Evolutionary conservation across 2,797 vertebrate genomes (phyloP).

Genomic region (Bryconaethiops microstoma): DNA sequence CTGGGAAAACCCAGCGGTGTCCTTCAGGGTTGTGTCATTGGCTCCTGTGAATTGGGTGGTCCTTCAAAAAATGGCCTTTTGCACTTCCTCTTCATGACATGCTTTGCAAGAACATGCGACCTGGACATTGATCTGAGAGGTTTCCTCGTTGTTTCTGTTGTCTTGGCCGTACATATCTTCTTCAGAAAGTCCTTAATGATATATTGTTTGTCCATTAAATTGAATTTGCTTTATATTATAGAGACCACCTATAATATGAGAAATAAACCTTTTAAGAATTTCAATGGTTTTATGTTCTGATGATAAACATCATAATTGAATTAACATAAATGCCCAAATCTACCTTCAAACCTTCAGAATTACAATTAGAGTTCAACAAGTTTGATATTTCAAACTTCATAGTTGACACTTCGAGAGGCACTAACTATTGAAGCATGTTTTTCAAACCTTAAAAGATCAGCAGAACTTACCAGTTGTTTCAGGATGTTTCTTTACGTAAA

Average conservation of each 20-base stretch:
- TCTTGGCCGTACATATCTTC: neutral
- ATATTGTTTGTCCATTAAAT: neutral
- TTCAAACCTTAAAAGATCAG: too few species aligned
- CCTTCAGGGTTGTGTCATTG: slow-evolving; percentile 34
- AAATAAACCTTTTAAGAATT: too few species aligned
- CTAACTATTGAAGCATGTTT: neutral
- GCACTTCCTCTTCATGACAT: neutral
- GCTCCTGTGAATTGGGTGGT: slow-evolving; percentile 1
- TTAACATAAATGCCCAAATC: too few species aligned
- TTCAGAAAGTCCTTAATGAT: neutral
- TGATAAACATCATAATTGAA: too few species aligned
- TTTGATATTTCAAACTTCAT: too few species aligned
- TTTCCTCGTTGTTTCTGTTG: neutral
- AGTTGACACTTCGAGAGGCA: neutral
- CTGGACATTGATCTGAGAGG: neutral
- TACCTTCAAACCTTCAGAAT: too few species aligned
- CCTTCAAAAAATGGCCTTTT: neutral
- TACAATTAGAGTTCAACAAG: too few species aligned
- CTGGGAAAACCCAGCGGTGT: slow-evolving; percentile 35
- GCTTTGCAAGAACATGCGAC: neutral
- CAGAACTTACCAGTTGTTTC: too few species aligned
- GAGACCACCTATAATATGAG: too few species aligned
- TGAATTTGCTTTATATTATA: neutral
- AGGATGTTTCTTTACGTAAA: too few species aligned
- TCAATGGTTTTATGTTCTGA: too few species aligned